Percentiles rank a stretch among this genome's conserved stretches.
Evolutionary conservation across 2,888 invertebrate genomes (phyloP).

Genomic region (Synergus gifuensis): DNA sequence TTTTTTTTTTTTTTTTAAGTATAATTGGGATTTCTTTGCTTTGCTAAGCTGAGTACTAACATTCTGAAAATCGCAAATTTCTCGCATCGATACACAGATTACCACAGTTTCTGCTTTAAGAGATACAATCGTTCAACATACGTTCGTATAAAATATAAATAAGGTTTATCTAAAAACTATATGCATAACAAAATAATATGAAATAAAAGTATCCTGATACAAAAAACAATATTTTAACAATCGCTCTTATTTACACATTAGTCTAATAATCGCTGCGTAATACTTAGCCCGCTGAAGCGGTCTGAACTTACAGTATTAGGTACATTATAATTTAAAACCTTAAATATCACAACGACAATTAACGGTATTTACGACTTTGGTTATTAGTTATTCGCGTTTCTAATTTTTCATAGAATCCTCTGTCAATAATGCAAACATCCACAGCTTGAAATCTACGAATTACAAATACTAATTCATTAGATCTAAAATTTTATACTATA

Average conservation of each 20-base stretch:
- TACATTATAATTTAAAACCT: constrained; percentile 59
- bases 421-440: constrained; percentile 31
- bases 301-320: constrained; percentile 34
- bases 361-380: constrained; percentile 69
- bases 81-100: constrained; percentile 30
- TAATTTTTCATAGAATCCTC: background rate
- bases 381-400: constrained; percentile 52
- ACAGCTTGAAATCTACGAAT: constrained; percentile 34
- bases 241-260: constrained; percentile 32
- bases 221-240: constrained; percentile 40
- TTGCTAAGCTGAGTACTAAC: background rate
- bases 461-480: constrained; percentile 35
- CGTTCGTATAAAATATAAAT: constrained; percentile 37
- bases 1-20: constrained; percentile 9
- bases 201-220: constrained; percentile 26
- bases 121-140: constrained; percentile 40
- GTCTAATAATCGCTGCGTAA: constrained; percentile 35
- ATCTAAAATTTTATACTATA: constrained; percentile 10
- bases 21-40: constrained; percentile 10
- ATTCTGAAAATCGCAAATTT: constrained; percentile 13
- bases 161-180: constrained; percentile 36
- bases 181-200: constrained; percentile 38
- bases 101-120: constrained; percentile 40
- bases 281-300: constrained; percentile 17
- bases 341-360: constrained; percentile 69